Base-by-base conservation (phyloP, 2,113 vertebrate genomes). In the Potamarius usumacintae region DNA sequence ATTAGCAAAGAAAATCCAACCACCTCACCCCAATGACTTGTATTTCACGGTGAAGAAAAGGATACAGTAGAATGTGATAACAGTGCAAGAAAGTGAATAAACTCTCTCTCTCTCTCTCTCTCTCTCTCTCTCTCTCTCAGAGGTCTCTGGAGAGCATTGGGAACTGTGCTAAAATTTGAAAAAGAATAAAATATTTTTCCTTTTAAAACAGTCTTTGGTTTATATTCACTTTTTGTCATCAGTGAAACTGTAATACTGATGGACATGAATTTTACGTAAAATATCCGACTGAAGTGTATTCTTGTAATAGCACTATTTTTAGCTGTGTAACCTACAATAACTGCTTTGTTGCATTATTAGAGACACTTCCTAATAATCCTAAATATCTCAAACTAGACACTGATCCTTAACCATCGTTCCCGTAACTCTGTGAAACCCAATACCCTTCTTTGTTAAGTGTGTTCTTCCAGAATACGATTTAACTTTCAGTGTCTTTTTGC, bases 391-490 rank as follows among this genome's bases (percentile, higher is more conserved):
- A 87, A 85, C 77, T 57, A 8, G 81, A 90, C 79, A 79, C 89
- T 78, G 86, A 88, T 90, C 60, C 79, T 88, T 85, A 87, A 78
- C 78, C 85, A 52, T 78, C 86, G 15, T 90, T 90, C 83, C 89
- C 71, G 83, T 87, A 90, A 90, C 83, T 85, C 83, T 48, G 50
- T 11, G 89, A 78, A 90, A 88, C 58, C 22, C 58, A 53, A 85
- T 69, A 82, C 69, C 57, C 22, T 71, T 85, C 86, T 87, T 85
- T 90, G 89, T 82, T 85, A 82, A 82, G 86, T 67, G 88, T 87
- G 86, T 87, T 85, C 89, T 87, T 86, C 86, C 89, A 89, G 86
- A n/a, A 77, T 88, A 83, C 82, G 89, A 85, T 86, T 90, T 85
- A 90, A 78, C 86, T 88, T 85, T 78, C 89, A 88, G 83, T 86